A percentile compares a stretch with the other conserved stretches of the same genome.
These are phyloP conservation scores for Halocynthia aurantium DNA, from an alignment of 23 tunicate species.

Conservation along the genomic window DNA sequence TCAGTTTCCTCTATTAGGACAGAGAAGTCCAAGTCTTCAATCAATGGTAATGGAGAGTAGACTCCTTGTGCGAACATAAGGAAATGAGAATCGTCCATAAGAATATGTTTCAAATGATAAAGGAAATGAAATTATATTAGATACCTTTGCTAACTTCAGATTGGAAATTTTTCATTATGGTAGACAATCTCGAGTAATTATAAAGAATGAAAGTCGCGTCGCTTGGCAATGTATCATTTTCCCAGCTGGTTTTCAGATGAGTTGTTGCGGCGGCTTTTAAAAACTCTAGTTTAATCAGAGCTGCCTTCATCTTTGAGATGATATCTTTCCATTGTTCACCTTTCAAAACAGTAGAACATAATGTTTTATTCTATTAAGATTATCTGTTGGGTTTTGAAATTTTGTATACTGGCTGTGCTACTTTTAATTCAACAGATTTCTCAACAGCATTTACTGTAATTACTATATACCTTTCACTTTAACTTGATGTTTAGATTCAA, in stretches of 20 bases:
- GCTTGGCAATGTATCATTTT: not conserved
- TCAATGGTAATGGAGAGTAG: constrained; percentile 27
- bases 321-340: constrained; percentile 14
- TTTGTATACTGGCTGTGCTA: too few relatives aligned
- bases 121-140: not conserved
- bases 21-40: constrained; percentile 6
- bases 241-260: not conserved
- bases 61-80: not conserved
- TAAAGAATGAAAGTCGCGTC: constrained; percentile 31
- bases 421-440: too few relatives aligned
- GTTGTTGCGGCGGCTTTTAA: constrained; percentile 9
- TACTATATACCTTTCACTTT: not conserved
- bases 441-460: not conserved
- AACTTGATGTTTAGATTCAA: constrained; percentile 17
- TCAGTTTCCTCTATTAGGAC: constrained; percentile 24
- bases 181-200: constrained; percentile 31
- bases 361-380: too few relatives aligned
- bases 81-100: not conserved
- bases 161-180: constrained; percentile 8
- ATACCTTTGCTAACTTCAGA: constrained; percentile 12
- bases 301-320: constrained; percentile 5
- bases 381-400: too few relatives aligned
- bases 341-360: not conserved
- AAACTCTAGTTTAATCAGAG: constrained; percentile 7
- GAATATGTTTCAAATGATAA: not conserved